Conservation (phyloP, 2,113 vertebrate species). For the Nyctereutes procyonoides region DNA sequence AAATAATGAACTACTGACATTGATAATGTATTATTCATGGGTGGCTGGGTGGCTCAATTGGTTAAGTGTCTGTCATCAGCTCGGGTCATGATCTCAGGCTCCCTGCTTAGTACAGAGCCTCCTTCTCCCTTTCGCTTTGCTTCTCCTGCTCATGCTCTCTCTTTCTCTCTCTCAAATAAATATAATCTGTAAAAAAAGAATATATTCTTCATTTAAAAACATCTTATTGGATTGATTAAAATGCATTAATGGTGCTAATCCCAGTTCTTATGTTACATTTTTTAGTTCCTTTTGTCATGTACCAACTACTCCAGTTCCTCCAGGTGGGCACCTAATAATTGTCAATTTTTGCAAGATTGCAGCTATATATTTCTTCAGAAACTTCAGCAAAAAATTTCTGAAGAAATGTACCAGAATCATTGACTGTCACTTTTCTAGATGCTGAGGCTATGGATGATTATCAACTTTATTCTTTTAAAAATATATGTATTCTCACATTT, state of each 20-base stretch:
- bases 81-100: too few species aligned
- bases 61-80: too few species aligned
- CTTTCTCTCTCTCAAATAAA: too few species aligned
- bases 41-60: too few species aligned
- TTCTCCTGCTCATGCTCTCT: too few species aligned
- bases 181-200: neutral
- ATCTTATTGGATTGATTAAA: neutral
- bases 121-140: too few species aligned
- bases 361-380: neutral
- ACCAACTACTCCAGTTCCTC: neutral
- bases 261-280: neutral
- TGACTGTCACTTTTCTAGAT: neutral
- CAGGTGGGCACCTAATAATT: neutral
- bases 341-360: neutral
- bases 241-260: neutral
- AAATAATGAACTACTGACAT: neutral
- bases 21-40: neutral
- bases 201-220: constrained; percentile 32
- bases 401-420: neutral
- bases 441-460: neutral
- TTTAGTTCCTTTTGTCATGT: neutral
- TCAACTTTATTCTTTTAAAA: neutral
- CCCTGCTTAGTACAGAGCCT: too few species aligned
- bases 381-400: neutral
- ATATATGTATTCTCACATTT: neutral